A percentile compares a stretch with the other conserved stretches of the same genome.
phyloP scores from a whole-genome alignment of 35 echinoderm and acorn worm species.

The Patiria miniata region DNA sequence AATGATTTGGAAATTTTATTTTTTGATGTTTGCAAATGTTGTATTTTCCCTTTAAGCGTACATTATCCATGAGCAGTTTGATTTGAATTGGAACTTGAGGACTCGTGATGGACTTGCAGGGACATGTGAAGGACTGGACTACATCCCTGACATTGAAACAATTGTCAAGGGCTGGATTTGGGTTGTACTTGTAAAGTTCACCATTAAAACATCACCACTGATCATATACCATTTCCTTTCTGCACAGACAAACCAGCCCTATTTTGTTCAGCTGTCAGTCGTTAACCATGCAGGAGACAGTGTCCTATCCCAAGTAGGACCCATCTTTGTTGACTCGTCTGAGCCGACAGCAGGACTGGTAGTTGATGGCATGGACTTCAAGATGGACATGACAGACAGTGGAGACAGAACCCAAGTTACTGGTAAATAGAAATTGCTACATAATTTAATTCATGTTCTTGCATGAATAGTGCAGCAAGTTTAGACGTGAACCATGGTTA shows the following conservation, averaged over 20 bases:
- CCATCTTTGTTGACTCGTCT: constrained; percentile 38
- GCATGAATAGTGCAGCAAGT: too few relatives aligned
- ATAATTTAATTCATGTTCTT: too few relatives aligned
- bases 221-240: not conserved
- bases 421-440: not conserved
- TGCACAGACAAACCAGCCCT: constrained; percentile 20
- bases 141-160: too few relatives aligned
- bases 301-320: not conserved
- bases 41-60: too few relatives aligned
- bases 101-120: too few relatives aligned
- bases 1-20: too few relatives aligned
- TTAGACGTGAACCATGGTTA: too few relatives aligned
- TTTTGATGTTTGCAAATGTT: too few relatives aligned
- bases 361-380: constrained; percentile 46
- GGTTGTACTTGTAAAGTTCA: not conserved
- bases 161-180: too few relatives aligned
- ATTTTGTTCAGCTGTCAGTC: constrained; percentile 44
- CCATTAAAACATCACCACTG: not conserved
- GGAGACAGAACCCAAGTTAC: constrained; percentile 8
- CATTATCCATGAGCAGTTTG: too few relatives aligned
- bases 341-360: constrained; percentile 40
- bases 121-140: too few relatives aligned
- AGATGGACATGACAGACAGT: constrained; percentile 21
- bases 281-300: constrained; percentile 22
- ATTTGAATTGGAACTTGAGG: too few relatives aligned